These are phyloP conservation scores for Pteruthius melanotis DNA, from an alignment of 2,113 vertebrate species.

Conservation along the genomic window DNA sequence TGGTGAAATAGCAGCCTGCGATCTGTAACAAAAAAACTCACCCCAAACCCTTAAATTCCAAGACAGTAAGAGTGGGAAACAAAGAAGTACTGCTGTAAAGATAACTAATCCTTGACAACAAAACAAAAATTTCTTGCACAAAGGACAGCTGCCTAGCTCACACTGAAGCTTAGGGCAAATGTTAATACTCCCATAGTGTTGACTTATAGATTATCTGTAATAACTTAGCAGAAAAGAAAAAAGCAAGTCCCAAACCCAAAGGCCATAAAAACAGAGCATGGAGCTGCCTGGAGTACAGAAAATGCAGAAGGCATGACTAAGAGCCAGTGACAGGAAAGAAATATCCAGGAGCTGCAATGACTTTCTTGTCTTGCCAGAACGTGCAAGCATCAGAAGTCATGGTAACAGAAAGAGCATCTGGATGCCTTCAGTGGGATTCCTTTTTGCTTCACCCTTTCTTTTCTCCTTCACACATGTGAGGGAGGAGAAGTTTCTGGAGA, in stretches of 20 bases:
- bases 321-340: neutral
- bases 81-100: neutral
- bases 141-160: neutral
- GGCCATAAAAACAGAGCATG: neutral
- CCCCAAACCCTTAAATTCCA: neutral
- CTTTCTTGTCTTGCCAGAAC: neutral
- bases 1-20: neutral
- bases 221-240: neutral
- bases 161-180: neutral
- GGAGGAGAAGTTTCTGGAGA: neutral
- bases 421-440: neutral
- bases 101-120: neutral
- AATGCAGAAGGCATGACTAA: neutral
- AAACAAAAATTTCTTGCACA: neutral
- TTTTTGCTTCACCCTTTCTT: neutral
- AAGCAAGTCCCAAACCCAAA: neutral
- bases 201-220: neutral
- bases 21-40: neutral
- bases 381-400: neutral
- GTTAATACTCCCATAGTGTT: neutral
- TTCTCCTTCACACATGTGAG: neutral
- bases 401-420: neutral
- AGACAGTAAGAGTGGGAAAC: neutral
- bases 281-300: neutral
- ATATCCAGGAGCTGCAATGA: neutral